Evolutionary conservation across 2,888 invertebrate species (phyloP), one percentile per base, ranked within the genome.

Genomic region (Graphium colonna): DNA sequence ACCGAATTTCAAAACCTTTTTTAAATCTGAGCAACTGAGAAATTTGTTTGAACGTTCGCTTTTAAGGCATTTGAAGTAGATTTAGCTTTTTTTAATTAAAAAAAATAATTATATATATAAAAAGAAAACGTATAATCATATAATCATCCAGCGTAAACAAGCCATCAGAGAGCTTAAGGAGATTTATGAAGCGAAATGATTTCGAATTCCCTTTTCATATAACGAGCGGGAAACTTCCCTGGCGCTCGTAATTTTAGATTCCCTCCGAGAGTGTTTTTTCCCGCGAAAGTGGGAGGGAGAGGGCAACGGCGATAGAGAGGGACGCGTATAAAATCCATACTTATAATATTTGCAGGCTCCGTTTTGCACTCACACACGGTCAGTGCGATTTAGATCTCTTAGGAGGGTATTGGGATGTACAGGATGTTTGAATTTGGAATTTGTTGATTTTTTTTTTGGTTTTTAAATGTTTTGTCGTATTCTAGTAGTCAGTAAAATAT

Each of bases 261-360:
- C 79, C 77, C 82, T 77, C 70, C 64, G 75, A 72, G 80, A 68
- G 76, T 80, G 80, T 82, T 84, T 86, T 83, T 84, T 86, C 81
- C 75, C 72, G 69, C 69, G 78, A 63, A 65, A 65, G 72, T 56
- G 62, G 63, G 75, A 78, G 69, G 69, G 77, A 75, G 78, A 79
- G 64, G 71, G 66, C 47, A 21, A 21, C 3, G 2, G 54, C 31
- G 55, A 63, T 61, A 64, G 81, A 83, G 68, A 60, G 81, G 70
- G 81, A 83, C 59, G 68, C 67, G 71, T 69, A 79, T 78, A 87
- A 87, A 88, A 88, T 89, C 89, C 87, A 89, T 89, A 89, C 88
- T 88, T 88, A 86, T 89, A 86, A 89, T 89, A 89, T 89, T 89
- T 87, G 88, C 86, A 84, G 84, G 81, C 84, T 83, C 79, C 84